phyloP scores from a whole-genome alignment of 2,797 vertebrate genomes.

The Phalanger gymnotis region DNA sequence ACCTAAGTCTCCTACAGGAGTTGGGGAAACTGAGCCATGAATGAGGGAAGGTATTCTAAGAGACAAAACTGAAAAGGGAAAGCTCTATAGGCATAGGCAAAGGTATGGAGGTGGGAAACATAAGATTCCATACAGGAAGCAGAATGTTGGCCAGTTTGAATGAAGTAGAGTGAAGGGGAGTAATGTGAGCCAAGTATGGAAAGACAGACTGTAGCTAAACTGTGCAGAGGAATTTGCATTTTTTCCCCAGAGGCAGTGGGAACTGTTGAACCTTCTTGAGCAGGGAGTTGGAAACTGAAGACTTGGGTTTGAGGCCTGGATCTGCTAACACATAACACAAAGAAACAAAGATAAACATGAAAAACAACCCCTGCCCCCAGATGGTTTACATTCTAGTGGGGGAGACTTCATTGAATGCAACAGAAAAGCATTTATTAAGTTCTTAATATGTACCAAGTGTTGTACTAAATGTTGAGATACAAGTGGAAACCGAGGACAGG shows the following conservation, averaged over 20 bases:
- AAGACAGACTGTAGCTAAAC: background rate
- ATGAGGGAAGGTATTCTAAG: background rate
- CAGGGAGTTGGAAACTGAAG: background rate
- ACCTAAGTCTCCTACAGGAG: background rate
- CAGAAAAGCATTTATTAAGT: background rate
- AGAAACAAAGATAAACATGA: background rate
- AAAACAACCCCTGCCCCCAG: background rate
- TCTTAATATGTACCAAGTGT: background rate
- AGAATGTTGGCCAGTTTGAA: background rate
- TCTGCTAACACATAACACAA: background rate
- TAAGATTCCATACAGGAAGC: background rate
- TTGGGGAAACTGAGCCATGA: background rate
- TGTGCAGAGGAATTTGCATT: background rate
- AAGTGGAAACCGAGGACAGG: background rate
- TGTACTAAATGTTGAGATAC: background rate
- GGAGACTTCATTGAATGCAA: background rate
- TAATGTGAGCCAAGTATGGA: background rate
- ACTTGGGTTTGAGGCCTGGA: background rate
- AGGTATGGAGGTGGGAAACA: background rate
- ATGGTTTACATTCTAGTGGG: no score
- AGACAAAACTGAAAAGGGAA: background rate
- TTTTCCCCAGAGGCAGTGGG: background rate
- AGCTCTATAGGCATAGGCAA: background rate
- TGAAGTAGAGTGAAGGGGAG: background rate
- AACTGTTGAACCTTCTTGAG: background rate